Evolutionary conservation across 1,140 invertebrate species (phyloP), one percentile per base, ranked within the genome.

Genomic region (Paramacrobiotus metropolitanus): DNA sequence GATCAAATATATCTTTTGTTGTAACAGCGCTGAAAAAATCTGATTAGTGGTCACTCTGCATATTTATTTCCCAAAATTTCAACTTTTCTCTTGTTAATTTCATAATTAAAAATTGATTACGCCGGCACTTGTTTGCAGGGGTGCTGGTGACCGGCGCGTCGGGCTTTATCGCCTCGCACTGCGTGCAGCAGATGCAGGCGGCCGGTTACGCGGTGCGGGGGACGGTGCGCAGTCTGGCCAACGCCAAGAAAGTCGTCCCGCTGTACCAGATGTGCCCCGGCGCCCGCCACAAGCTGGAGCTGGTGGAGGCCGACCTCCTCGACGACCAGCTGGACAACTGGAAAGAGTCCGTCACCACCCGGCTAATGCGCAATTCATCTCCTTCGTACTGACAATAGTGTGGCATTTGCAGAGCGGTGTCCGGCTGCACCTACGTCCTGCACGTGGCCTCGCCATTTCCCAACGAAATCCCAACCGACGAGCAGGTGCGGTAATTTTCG

Each of bases 81-180:
- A n/a, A n/a, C n/a, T n/a, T n/a, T n/a, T n/a, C n/a, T n/a, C n/a
- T n/a, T n/a, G n/a, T n/a, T n/a, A n/a, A n/a, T n/a, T n/a, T n/a
- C n/a, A n/a, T n/a, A n/a, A n/a, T n/a, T n/a, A n/a, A n/a, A n/a
- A n/a, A n/a, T n/a, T n/a, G n/a, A n/a, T n/a, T n/a, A n/a, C n/a
- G n/a, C n/a, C n/a, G n/a, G n/a, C n/a, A n/a, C n/a, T 60, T 30
- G n/a, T 44, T 68, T 67, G 62, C 60, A 77, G 74, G 69, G 62
- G 76, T 80, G 40, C 68, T 80, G 31, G 79, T 80, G 18, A 80
- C 79, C 2, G 79, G 79, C 48, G 78, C 76, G 2, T 72, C 76
- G 3, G 79, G 79, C 24, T 80, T 70, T 69, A 72, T 80, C 44
- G 78, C 74, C 30, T 68, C 73, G 21, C 77, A 80, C 65, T 73